Evolutionary conservation across 1,140 invertebrate genomes (phyloP), one percentile per base, ranked within the genome.

Genomic region (Drosophila sp.): DNA sequence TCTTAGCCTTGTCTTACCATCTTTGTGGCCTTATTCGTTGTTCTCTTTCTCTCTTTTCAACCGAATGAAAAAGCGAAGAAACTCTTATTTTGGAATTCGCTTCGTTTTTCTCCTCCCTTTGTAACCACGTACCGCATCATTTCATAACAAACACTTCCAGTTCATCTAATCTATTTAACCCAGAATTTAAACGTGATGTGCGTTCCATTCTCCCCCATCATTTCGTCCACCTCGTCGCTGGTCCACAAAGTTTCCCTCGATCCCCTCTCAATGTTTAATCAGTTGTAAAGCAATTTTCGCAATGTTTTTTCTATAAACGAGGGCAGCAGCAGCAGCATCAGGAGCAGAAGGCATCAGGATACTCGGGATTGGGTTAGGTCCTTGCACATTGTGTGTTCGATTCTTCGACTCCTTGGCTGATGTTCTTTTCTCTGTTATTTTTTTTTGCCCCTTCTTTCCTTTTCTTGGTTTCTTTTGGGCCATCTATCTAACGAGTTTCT

Each of bases 151-250:
- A 87, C 84, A 87, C 84, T 87, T 87, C 84, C 80, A 87, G 80
- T 84, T 87, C 84, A 89, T 89, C 83, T 83, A 89, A 89, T 87
- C 80, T 84, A 83, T 89, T 89, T 84, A 87, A 89, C 84, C 79
- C 84, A 89, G 87, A 60, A 86, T 86, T 86, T 86, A 86, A 86
- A 86, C 82, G 82, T 86, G 79, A 79, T 84, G 79, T 87, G 82
- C 82, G 82, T 86, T 83, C 72, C 66, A 25, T 35, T 65, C 44
- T 27, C 44, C 23, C 23, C 4, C 44, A 17, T 8, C 23, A 6
- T 10, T 2, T 25, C 44, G 8, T 11, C 7, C 44, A 3, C 1
- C 44, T 25, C 44, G 23, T 17, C 17, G 5, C 6, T 35, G 5
- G 2, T 27, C 7, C 23, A 6, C 44, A 25, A 27, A 29, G 41